Evolutionary conservation across 2,113 vertebrate genomes (phyloP).

Genomic region (Phaethornis superciliosus): DNA sequence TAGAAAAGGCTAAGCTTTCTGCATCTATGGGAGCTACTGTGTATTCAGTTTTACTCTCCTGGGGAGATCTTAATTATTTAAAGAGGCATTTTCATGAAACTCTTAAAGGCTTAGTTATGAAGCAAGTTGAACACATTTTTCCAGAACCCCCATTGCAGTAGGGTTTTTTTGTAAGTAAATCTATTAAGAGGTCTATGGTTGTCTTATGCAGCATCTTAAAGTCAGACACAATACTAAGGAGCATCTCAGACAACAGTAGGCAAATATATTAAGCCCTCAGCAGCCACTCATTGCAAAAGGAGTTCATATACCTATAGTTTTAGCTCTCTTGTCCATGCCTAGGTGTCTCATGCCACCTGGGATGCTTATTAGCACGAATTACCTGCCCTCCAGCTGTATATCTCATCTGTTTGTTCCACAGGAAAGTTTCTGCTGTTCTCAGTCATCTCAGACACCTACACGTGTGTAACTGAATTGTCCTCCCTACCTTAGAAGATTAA

Average conservation of each 20-base stretch:
- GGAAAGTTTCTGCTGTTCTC: background rate
- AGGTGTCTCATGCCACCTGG: background rate
- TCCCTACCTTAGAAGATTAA: background rate
- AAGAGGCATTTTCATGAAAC: background rate
- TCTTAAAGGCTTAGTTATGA: background rate
- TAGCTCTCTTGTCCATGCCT: background rate
- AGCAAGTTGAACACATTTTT: background rate
- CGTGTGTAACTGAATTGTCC: background rate
- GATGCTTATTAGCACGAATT: background rate
- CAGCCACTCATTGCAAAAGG: background rate
- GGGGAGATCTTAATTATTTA: background rate
- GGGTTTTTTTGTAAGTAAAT: background rate
- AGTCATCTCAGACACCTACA: background rate
- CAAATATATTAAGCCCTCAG: background rate
- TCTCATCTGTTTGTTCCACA: background rate
- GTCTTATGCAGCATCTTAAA: background rate
- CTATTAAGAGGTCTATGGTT: background rate
- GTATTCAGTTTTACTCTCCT: background rate
- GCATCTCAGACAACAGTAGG: background rate
- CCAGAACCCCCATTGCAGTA: fast-evolving
- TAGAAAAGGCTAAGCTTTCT: background rate
- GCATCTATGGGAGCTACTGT: background rate
- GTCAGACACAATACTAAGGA: background rate
- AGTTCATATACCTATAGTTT: background rate
- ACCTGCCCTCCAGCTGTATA: background rate